Conservation (phyloP, 1,140 invertebrate species). For the Pseudomyrmex sp. region DNA sequence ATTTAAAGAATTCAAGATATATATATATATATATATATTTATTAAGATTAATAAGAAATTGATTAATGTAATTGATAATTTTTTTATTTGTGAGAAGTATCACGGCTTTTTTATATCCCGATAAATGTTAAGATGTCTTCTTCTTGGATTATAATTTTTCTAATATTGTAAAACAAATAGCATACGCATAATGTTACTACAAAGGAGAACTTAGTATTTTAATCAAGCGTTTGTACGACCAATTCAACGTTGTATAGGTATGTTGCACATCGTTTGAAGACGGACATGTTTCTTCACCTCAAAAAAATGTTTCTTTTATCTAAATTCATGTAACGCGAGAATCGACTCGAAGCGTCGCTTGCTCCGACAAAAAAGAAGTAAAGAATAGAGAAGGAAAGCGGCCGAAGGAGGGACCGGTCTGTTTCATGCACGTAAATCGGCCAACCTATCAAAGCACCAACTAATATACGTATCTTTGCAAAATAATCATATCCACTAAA, state of each 20-base stretch:
- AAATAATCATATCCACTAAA: slow-evolving; percentile 56
- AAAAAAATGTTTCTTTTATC: slow-evolving; percentile 30
- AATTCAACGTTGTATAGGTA: slow-evolving; percentile 60
- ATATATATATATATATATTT: neutral
- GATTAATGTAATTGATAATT: slow-evolving; percentile 54
- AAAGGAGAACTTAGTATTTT: slow-evolving; percentile 72
- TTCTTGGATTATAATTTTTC: slow-evolving; percentile 69
- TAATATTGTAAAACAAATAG: slow-evolving; percentile 74
- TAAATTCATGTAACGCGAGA: neutral
- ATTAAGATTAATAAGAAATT: no score
- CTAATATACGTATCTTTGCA: neutral
- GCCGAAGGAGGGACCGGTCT: neutral
- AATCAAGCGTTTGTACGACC: slow-evolving; percentile 70
- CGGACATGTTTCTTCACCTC: slow-evolving; percentile 45
- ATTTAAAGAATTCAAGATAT: neutral
- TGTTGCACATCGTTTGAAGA: slow-evolving; percentile 55
- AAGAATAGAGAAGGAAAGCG: neutral
- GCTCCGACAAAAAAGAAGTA: neutral
- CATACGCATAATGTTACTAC: slow-evolving; percentile 68
- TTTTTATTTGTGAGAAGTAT: slow-evolving; percentile 3
- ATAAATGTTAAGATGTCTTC: slow-evolving; percentile 65
- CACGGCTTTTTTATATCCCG: slow-evolving; percentile 37
- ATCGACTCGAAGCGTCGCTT: neutral
- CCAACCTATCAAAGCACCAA: slow-evolving; percentile 47
- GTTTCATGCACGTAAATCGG: slow-evolving; percentile 33